Percentiles rank a stretch among this genome's conserved stretches.
Conservation (phyloP, 1,140 invertebrate genomes). For the Drosophila nasuta region DNA sequence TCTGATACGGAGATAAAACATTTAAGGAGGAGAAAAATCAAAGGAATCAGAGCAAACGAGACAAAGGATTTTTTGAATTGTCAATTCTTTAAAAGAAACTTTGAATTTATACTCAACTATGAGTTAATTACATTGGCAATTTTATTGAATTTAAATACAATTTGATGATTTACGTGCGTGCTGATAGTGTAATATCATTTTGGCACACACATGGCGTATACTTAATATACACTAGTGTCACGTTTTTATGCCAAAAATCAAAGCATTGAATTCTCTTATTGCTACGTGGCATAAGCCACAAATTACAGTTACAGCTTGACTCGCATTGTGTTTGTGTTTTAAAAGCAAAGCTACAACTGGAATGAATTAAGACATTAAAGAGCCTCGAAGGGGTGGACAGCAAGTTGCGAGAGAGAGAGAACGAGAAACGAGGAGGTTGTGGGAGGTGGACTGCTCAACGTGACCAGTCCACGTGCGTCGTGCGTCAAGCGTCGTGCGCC, state of each 20-base stretch:
- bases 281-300: constrained; percentile 38
- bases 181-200: constrained; percentile 7
- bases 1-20: too few species aligned
- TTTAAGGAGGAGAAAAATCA: too few species aligned
- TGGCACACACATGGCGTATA: constrained; percentile 56
- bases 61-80: too few species aligned
- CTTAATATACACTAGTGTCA: constrained; percentile 60
- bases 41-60: too few species aligned
- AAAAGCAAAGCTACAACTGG: constrained; percentile 24
- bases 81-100: too few species aligned
- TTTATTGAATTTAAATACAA: constrained; percentile 1
- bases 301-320: constrained; percentile 34
- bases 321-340: constrained; percentile 1
- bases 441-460: not conserved
- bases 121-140: not conserved
- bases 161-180: constrained; percentile 12
- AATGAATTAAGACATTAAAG: constrained; percentile 77
- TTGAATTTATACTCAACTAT: too few species aligned
- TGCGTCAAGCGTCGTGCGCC: constrained; percentile 20
- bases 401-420: not conserved
- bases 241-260: constrained; percentile 59
- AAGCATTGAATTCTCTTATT: constrained; percentile 43
- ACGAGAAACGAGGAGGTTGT: too few species aligned
- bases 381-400: constrained; percentile 12
- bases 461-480: constrained; percentile 18